These are phyloP conservation scores for Galeopsomyia nigrocyanea DNA, from an alignment of 2,888 invertebrate genomes.

Conservation along the genomic window DNA sequence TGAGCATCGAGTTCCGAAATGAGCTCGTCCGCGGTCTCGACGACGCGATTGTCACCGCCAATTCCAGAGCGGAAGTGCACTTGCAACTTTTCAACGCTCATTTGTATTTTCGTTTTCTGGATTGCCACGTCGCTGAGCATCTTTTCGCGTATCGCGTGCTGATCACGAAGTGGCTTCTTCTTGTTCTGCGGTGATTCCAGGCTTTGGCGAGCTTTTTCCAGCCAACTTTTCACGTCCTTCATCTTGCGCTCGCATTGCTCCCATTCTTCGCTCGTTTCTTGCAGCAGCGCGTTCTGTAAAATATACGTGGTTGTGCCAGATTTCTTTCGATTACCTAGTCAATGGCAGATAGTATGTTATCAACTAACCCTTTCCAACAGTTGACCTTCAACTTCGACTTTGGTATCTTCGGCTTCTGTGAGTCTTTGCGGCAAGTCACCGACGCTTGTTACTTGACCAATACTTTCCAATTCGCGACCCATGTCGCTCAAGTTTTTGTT, in stretches of 20 bases:
- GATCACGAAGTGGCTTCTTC: conserved; percentile 89
- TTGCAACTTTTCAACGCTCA: conserved; percentile 92
- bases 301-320: conserved; percentile 22
- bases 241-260: conserved; percentile 95
- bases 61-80: conserved; percentile 91
- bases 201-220: conserved; percentile 85
- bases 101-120: conserved; percentile 89
- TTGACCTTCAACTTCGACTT: conserved; percentile 86
- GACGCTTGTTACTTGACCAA: conserved; percentile 85
- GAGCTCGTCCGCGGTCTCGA: conserved; percentile 80
- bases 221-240: conserved; percentile 90
- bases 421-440: conserved; percentile 89
- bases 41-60: conserved; percentile 83
- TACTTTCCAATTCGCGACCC: conserved; percentile 89
- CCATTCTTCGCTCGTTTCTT: conserved; percentile 95
- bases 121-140: conserved; percentile 88
- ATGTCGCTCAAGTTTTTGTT: conserved; percentile 91
- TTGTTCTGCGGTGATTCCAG: conserved; percentile 86
- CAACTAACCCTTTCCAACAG: conserved; percentile 85
- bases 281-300: conserved; percentile 85
- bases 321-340: not conserved
- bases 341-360: not conserved
- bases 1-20: conserved; percentile 79
- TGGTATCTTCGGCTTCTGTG: conserved; percentile 88
- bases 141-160: conserved; percentile 88